Conservation (phyloP, 2,113 vertebrate genomes). For the Chrysemys picta region DNA sequence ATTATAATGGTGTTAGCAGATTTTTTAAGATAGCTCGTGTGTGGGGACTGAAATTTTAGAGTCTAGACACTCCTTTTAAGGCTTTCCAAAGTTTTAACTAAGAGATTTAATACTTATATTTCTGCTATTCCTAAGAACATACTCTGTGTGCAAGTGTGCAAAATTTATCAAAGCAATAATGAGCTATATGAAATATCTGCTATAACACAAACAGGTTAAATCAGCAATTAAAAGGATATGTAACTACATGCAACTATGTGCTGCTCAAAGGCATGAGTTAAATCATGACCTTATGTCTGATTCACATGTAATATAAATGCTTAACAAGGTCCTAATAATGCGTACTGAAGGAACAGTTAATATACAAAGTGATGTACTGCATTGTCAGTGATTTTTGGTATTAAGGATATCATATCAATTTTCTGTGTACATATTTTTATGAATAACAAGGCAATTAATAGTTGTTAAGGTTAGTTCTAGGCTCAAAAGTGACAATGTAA, state of each 20-base stretch:
- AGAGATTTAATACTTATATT: constrained; percentile 10
- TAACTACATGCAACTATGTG: background rate
- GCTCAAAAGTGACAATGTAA: background rate
- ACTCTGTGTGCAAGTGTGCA: background rate
- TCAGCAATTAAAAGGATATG: constrained; percentile 45
- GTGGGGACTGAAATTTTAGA: background rate
- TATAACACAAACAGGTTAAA: constrained; percentile 54
- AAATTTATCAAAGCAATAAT: constrained; percentile 53
- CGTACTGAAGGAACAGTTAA: background rate
- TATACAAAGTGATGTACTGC: constrained; percentile 24
- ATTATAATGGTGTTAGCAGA: background rate
- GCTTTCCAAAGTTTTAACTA: background rate
- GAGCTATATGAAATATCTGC: constrained; percentile 43
- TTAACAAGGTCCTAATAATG: background rate
- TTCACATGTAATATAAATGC: constrained; percentile 34
- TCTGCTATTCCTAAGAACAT: background rate
- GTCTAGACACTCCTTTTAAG: background rate
- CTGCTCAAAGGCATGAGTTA: constrained; percentile 60
- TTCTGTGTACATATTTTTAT: background rate
- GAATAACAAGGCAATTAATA: background rate
- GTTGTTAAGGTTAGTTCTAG: background rate
- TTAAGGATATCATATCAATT: constrained; percentile 13
- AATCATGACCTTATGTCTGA: constrained; percentile 46
- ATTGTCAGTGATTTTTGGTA: background rate
- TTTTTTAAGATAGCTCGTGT: background rate